phyloP scores from a whole-genome alignment of 2,113 vertebrate genomes.

The Herpetotheres cachinnans region DNA sequence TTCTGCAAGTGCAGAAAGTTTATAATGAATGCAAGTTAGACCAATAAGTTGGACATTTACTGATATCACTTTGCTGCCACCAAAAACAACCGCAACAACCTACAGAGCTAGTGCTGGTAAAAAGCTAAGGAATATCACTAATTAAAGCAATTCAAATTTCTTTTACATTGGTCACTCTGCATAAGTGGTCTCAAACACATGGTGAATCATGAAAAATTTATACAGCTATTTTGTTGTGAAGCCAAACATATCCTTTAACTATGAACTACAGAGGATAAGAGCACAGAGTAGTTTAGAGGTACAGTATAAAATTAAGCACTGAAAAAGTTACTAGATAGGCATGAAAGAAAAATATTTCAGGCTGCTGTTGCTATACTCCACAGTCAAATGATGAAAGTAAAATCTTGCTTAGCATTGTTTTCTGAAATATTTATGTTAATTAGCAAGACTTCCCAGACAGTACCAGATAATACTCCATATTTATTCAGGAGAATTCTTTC shows the following conservation, averaged over 20 bases:
- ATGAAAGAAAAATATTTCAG: background rate
- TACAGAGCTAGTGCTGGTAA: background rate
- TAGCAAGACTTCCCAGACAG: background rate
- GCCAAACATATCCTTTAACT: background rate
- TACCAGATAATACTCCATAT: background rate
- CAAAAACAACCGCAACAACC: background rate
- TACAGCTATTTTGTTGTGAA: background rate
- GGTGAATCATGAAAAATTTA: slow-evolving; percentile 6
- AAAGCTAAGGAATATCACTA: background rate
- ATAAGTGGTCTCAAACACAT: background rate
- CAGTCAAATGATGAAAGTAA: background rate
- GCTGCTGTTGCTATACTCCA: background rate
- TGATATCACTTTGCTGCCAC: background rate
- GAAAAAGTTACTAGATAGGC: background rate
- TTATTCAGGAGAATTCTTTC: background rate
- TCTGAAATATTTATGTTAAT: background rate
- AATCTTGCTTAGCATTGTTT: background rate
- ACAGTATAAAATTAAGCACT: background rate
- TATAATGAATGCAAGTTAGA: background rate
- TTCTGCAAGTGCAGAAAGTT: background rate
- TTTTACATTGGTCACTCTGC: background rate
- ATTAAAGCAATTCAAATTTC: background rate
- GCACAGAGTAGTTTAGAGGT: background rate
- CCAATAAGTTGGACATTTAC: background rate
- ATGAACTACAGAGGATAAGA: background rate